Conservation (phyloP, 92 coral and sea anemone species). For the Parazoanthus swiftii region DNA sequence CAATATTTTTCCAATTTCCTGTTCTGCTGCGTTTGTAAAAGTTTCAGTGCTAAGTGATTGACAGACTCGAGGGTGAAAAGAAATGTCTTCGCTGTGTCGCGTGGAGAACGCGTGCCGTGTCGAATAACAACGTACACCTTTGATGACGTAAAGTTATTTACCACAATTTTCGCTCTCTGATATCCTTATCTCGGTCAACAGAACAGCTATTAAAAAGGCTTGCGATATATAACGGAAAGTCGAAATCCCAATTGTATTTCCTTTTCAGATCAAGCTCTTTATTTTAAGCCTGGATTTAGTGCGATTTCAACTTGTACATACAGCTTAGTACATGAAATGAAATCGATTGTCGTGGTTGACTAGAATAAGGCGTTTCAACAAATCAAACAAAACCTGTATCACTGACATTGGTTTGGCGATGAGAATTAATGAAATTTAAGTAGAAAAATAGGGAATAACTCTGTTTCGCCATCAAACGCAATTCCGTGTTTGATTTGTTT, state of each 20-base stretch:
- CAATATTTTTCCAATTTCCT: constrained; percentile 21
- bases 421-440: not conserved
- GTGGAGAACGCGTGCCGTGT: constrained; percentile 62
- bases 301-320: not conserved
- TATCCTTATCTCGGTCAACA: not conserved
- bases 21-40: not conserved
- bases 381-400: constrained; percentile 1
- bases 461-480: not conserved
- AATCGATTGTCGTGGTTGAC: not conserved
- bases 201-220: not conserved
- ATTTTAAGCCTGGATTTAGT: constrained; percentile 19
- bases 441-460: not conserved
- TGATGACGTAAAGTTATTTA: constrained; percentile 35
- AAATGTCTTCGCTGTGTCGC: constrained; percentile 34
- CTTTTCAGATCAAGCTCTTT: not conserved
- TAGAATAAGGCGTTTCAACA: not conserved
- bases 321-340: constrained; percentile 14
- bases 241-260: constrained; percentile 19
- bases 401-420: not conserved
- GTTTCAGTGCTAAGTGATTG: constrained; percentile 13
- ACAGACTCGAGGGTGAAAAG: constrained; percentile 14
- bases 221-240: not conserved
- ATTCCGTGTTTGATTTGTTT: constrained; percentile 13
- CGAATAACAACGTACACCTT: constrained; percentile 21
- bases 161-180: not conserved